phyloP scores from a whole-genome alignment of 1,140 invertebrate genomes.

The Pygmarrhopalites habei region DNA sequence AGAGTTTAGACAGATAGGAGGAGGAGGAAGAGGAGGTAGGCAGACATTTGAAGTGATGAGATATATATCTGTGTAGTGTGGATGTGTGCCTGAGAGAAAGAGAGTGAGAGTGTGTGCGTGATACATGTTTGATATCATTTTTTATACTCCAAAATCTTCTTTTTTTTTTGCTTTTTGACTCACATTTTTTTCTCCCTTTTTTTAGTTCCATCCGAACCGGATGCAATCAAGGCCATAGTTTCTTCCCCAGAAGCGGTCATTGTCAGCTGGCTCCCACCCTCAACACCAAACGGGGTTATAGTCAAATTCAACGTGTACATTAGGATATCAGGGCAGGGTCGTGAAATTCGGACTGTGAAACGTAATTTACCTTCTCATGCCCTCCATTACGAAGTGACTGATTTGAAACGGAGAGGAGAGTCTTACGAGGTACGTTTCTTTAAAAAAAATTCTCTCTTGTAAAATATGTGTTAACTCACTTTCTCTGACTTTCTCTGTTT shows the following conservation, averaged over 20 bases:
- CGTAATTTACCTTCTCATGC: constrained; percentile 56
- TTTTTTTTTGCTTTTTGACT: no score
- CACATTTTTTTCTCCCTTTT: no score
- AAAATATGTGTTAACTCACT: not conserved
- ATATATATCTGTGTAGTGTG: no score
- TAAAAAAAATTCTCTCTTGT: not conserved
- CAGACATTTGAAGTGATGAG: no score
- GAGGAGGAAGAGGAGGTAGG: no score
- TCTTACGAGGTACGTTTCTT: constrained; percentile 50
- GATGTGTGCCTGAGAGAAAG: no score
- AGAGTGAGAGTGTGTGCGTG: no score
- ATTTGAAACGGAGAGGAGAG: constrained; percentile 50
- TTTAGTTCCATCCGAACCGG: constrained; percentile 60
- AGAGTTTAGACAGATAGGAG: no score
- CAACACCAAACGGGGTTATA: constrained; percentile 63
- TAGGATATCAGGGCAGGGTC: constrained; percentile 58
- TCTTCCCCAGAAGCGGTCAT: constrained; percentile 61
- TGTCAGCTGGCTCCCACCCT: constrained; percentile 67
- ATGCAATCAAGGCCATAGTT: constrained; percentile 63
- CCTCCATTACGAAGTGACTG: constrained; percentile 49
- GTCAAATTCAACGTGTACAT: constrained; percentile 70
- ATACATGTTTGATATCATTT: no score
- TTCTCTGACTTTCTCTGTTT: not conserved
- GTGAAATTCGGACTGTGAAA: constrained; percentile 59
- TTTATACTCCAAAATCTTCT: no score